Percentiles rank a stretch among this genome's conserved stretches.
These are phyloP conservation scores for Eumacrocentrus americanus DNA, from an alignment of 2,888 invertebrate species.

Conservation along the genomic window DNA sequence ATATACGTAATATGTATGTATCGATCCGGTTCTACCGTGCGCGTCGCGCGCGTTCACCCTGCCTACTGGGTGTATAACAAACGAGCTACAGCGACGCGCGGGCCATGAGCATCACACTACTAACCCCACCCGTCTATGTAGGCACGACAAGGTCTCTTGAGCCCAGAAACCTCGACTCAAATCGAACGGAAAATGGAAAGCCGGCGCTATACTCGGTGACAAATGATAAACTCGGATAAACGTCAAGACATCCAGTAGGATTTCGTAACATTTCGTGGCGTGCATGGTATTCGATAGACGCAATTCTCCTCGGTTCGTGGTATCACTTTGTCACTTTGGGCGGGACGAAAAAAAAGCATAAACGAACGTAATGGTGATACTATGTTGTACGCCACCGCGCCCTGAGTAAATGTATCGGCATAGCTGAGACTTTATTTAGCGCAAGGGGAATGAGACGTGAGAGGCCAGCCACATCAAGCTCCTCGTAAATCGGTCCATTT, in stretches of 20 bases:
- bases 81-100: conserved; percentile 8
- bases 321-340: no score
- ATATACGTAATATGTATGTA: conserved; percentile 4
- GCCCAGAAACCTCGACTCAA: conserved; percentile 46
- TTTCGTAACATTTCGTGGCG: neutral
- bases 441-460: conserved; percentile 20
- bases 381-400: no score
- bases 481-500: conserved; percentile 54
- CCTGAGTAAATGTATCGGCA: conserved; percentile 44
- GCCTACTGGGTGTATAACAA: conserved; percentile 3
- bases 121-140: neutral
- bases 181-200: conserved; percentile 61
- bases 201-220: conserved; percentile 56
- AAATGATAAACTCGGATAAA: conserved; percentile 53
- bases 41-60: conserved; percentile 1
- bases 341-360: no score
- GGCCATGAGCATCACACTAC: neutral
- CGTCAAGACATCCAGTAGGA: neutral
- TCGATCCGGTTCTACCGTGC: conserved; percentile 16
- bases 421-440: conserved; percentile 50
- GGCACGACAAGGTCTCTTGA: conserved; percentile 9
- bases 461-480: conserved; percentile 16
- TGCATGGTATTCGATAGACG: no score
- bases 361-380: no score
- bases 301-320: no score